phyloP scores from a whole-genome alignment of 2,888 invertebrate species.

The Monoplex corrugatus region DNA sequence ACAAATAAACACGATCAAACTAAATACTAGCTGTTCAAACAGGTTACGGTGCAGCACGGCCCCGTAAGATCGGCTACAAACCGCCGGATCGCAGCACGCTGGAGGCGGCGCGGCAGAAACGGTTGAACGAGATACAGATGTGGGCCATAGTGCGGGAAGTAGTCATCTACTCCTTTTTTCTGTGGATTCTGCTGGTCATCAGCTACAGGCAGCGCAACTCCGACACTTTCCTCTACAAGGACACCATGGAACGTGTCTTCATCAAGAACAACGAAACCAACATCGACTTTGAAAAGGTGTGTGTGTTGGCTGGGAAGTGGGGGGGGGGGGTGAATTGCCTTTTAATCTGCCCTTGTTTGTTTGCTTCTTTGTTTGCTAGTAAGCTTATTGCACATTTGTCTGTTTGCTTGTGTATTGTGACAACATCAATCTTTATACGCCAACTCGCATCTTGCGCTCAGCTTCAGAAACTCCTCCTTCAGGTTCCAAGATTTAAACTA shows the following conservation, averaged over 20 bases:
- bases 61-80: conserved; percentile 74
- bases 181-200: conserved; percentile 82
- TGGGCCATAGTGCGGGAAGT: conserved; percentile 82
- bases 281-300: conserved; percentile 54
- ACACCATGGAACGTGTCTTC: conserved; percentile 77
- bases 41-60: conserved; percentile 69
- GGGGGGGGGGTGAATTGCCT: background rate
- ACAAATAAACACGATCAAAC: too few species aligned
- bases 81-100: conserved; percentile 80
- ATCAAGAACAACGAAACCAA: conserved; percentile 59
- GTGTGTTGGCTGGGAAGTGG: background rate
- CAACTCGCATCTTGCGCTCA: too few species aligned
- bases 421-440: too few species aligned
- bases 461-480: too few species aligned
- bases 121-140: conserved; percentile 83
- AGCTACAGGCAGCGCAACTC: conserved; percentile 81
- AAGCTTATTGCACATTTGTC: background rate
- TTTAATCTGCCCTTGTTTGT: background rate
- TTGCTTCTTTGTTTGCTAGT: background rate
- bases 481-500: too few species aligned
- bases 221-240: conserved; percentile 80
- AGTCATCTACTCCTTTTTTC: conserved; percentile 81
- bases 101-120: conserved; percentile 77
- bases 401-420: too few species aligned
- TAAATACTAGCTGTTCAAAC: too few species aligned